These are phyloP conservation scores for Rhagonycha lutea DNA, from an alignment of 2,888 invertebrate species.

Conservation along the genomic window DNA sequence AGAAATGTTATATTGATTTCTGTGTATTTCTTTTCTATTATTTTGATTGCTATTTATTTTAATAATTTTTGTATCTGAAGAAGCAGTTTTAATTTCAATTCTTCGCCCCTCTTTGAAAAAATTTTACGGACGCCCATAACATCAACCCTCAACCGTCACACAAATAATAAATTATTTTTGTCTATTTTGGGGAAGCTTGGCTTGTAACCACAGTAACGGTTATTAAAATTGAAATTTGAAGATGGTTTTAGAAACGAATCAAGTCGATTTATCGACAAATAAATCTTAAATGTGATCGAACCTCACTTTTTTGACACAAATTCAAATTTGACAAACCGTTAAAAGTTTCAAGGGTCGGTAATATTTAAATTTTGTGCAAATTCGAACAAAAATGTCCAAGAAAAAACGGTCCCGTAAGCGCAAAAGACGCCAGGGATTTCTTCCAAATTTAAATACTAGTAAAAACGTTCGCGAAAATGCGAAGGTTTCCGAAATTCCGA, in stretches of 20 bases:
- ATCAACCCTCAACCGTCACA: background rate
- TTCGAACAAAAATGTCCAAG: constrained; percentile 4
- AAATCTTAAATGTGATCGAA: background rate
- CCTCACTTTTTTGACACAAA: background rate
- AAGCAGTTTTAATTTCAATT: too few species aligned
- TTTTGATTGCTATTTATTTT: too few species aligned
- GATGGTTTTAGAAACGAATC: background rate
- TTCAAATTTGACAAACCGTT: background rate
- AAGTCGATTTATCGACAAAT: background rate
- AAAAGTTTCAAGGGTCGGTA: background rate
- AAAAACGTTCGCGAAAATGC: background rate
- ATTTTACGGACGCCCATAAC: background rate
- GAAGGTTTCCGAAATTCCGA: background rate
- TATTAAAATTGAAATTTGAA: background rate
- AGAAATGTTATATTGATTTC: too few species aligned
- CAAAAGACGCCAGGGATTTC: background rate
- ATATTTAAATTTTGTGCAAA: background rate
- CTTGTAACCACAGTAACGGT: background rate
- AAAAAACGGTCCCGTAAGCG: constrained; percentile 6
- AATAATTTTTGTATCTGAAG: too few species aligned
- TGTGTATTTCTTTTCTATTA: too few species aligned
- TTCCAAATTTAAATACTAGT: background rate
- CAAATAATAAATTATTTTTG: background rate
- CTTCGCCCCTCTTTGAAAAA: background rate
- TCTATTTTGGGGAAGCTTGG: background rate